phyloP scores from a whole-genome alignment of 2,797 vertebrate species.

The Prunella strophiata region DNA sequence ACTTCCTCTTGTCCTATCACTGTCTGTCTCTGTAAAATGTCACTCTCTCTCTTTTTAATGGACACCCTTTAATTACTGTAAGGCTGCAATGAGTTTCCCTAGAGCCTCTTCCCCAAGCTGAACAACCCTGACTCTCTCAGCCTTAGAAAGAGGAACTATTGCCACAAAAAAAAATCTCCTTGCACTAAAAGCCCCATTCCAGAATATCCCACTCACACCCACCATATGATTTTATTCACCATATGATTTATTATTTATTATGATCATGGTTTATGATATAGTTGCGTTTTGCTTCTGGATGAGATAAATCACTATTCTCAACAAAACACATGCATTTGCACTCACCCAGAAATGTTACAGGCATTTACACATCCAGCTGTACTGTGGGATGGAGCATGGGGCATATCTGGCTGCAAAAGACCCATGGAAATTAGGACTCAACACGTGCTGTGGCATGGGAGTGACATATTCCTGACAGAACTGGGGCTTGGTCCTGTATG shows the following conservation, averaged over 20 bases:
- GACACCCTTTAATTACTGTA: neutral
- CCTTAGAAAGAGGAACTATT: neutral
- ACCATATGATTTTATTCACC: neutral
- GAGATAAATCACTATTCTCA: neutral
- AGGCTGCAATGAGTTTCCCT: neutral
- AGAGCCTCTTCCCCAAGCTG: neutral
- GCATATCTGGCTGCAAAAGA: neutral
- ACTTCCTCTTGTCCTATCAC: neutral
- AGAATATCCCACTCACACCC: neutral
- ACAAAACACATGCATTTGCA: neutral
- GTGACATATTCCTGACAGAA: neutral
- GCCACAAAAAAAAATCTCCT: neutral
- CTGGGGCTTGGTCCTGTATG: neutral
- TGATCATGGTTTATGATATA: neutral
- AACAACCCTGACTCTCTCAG: neutral
- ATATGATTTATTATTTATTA: neutral
- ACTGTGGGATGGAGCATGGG: neutral
- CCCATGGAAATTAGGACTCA: neutral
- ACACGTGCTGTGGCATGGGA: neutral
- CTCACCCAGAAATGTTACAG: neutral
- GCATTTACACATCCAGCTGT: neutral
- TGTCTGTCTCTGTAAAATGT: neutral
- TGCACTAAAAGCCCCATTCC: neutral
- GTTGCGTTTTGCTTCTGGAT: neutral
- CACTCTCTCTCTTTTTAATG: neutral